phyloP scores from a whole-genome alignment of 2,797 vertebrate species.

The Spinus pinus region DNA sequence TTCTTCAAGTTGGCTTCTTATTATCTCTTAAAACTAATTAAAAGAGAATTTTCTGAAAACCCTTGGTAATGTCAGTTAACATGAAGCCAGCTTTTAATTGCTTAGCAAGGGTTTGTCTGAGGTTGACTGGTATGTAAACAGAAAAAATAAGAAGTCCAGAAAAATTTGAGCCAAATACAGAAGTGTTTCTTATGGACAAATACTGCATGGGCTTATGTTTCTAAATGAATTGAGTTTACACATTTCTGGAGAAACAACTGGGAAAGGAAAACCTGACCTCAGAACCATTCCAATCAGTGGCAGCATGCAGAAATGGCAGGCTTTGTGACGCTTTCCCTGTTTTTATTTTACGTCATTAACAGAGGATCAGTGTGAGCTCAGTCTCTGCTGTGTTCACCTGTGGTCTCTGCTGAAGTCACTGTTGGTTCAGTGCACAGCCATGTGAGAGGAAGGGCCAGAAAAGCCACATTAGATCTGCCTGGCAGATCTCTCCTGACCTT shows the following conservation, averaged over 20 bases:
- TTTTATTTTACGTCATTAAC: not conserved
- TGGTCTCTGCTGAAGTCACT: not conserved
- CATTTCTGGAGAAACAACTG: not conserved
- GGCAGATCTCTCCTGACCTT: not conserved
- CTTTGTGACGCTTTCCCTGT: not conserved
- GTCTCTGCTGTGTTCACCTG: not conserved
- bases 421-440: rapidly evolving
- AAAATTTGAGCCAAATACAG: not conserved
- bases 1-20: not conserved
- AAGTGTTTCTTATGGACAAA: not conserved
- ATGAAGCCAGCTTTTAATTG: not conserved
- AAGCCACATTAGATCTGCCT: not conserved
- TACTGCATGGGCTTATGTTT: not conserved
- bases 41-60: not conserved
- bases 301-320: not conserved
- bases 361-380: not conserved
- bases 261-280: not conserved
- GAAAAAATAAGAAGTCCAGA: not conserved
- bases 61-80: not conserved
- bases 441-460: not conserved
- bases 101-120: not conserved
- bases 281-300: not conserved
- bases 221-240: not conserved
- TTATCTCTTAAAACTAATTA: not conserved
- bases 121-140: not conserved